A percentile compares a stretch with the other conserved stretches of the same genome.
phyloP scores from a whole-genome alignment of 2,888 invertebrate species.

The Xestia rhomboidea region DNA sequence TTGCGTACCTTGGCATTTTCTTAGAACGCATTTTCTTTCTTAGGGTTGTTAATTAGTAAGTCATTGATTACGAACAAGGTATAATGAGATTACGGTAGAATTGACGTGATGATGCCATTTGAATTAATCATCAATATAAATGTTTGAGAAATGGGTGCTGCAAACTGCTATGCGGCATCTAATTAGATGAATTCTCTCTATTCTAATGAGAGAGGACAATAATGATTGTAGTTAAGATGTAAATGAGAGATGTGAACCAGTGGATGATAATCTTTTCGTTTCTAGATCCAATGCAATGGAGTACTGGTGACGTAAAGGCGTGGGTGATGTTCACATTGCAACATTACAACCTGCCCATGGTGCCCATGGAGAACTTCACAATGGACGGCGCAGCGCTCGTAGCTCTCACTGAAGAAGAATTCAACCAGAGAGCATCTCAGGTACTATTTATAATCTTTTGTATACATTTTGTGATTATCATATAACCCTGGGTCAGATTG shows the following conservation, averaged over 20 bases:
- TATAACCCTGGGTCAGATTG: conserved; percentile 71
- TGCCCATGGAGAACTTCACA: conserved; percentile 94
- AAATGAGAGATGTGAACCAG: not conserved
- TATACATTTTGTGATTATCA: conserved; percentile 57
- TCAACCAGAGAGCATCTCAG: conserved; percentile 95
- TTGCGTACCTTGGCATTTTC: conserved; percentile 39
- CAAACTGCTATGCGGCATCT: not conserved
- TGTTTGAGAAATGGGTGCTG: conserved; percentile 32
- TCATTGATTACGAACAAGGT: conserved; percentile 48
- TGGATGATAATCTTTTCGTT: conserved; percentile 61
- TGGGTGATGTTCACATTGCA: conserved; percentile 97
- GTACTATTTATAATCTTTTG: conserved; percentile 83
- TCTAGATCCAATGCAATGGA: conserved; percentile 97
- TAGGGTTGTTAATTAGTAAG: conserved; percentile 46
- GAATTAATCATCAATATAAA: conserved; percentile 41
- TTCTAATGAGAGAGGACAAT: not conserved
- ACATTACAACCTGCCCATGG: conserved; percentile 94
- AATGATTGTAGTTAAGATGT: not conserved
- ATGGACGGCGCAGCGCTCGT: conserved; percentile 95
- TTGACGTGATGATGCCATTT: conserved; percentile 26
- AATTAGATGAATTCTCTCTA: not conserved
- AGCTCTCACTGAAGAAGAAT: conserved; percentile 95
- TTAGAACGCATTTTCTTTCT: conserved; percentile 46
- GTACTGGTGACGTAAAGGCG: conserved; percentile 94
- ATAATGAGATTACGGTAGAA: conserved; percentile 54